Percentiles rank a stretch among this genome's conserved stretches.
Conservation (phyloP, 2,797 vertebrate genomes). For the Syngnathus acus region DNA sequence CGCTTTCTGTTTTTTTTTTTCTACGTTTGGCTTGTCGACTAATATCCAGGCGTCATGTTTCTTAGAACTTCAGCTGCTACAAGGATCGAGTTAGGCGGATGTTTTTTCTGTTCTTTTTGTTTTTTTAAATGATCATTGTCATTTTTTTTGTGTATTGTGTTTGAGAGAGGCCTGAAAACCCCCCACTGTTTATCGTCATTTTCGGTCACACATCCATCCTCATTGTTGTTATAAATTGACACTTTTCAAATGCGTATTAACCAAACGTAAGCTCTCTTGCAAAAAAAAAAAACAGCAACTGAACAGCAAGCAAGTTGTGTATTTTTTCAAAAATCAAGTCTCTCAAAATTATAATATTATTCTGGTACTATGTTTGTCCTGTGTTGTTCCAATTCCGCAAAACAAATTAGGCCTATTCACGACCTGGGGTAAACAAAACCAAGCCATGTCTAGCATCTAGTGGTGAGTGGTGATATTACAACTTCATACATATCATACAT, state of each 20-base stretch:
- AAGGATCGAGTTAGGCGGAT: constrained; percentile 12
- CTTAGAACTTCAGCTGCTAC: constrained; percentile 51
- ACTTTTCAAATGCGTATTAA: background rate
- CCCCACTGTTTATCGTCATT: background rate
- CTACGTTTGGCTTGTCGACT: constrained; percentile 38
- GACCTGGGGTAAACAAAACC: too few relatives aligned
- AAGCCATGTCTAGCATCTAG: too few relatives aligned
- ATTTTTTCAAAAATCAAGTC: too few relatives aligned
- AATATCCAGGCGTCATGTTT: constrained; percentile 70
- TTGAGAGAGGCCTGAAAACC: background rate
- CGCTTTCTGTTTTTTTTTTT: constrained; percentile 13
- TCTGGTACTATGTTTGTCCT: too few relatives aligned
- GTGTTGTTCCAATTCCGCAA: too few relatives aligned
- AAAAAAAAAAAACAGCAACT: too few relatives aligned
- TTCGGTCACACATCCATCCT: background rate
- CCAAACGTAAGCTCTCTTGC: background rate
- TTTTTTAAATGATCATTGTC: background rate
- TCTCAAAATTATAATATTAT: too few relatives aligned
- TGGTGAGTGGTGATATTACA: too few relatives aligned
- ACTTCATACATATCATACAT: too few relatives aligned
- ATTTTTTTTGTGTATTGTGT: constrained; percentile 2
- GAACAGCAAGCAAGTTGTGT: too few relatives aligned
- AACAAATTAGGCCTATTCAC: too few relatives aligned
- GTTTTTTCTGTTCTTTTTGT: constrained; percentile 15
- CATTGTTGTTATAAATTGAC: background rate